phyloP scores from a whole-genome alignment of 2,888 invertebrate genomes.

The Entomobrya proxima region DNA sequence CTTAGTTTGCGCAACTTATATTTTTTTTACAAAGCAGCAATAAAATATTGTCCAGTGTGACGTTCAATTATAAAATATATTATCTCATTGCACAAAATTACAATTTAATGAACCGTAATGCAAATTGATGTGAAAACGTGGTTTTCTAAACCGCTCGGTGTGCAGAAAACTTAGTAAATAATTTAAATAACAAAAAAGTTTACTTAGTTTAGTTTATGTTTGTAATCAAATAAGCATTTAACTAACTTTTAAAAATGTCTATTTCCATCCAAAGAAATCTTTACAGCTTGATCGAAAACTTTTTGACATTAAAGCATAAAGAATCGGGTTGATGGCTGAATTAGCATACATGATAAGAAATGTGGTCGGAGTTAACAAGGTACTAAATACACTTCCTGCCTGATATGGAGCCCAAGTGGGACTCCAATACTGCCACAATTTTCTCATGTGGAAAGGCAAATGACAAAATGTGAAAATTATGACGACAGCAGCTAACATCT shows the following conservation, averaged over 20 bases:
- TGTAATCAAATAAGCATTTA: conserved; percentile 68
- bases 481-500: conserved; percentile 92
- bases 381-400: conserved; percentile 86
- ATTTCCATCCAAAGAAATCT: conserved; percentile 84
- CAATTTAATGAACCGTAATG: too few relatives aligned
- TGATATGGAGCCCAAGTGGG: conserved; percentile 80
- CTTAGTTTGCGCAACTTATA: too few relatives aligned
- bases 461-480: conserved; percentile 92
- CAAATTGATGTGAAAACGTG: too few relatives aligned
- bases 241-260: conserved; percentile 67
- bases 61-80: too few relatives aligned
- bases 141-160: too few relatives aligned
- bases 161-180: too few relatives aligned
- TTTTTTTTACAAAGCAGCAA: too few relatives aligned
- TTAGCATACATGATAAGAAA: conserved; percentile 93
- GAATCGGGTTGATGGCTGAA: conserved; percentile 91
- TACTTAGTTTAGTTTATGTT: conserved; percentile 67
- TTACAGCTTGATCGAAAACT: conserved; percentile 91
- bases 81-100: too few relatives aligned
- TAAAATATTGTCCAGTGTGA: too few relatives aligned
- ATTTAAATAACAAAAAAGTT: conserved; percentile 56
- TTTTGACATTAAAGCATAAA: conserved; percentile 91
- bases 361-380: conserved; percentile 88
- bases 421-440: conserved; percentile 92
- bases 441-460: conserved; percentile 91